These are phyloP conservation scores for Meiosimyza decipiens DNA, from an alignment of 2,888 invertebrate genomes.

Conservation along the genomic window DNA sequence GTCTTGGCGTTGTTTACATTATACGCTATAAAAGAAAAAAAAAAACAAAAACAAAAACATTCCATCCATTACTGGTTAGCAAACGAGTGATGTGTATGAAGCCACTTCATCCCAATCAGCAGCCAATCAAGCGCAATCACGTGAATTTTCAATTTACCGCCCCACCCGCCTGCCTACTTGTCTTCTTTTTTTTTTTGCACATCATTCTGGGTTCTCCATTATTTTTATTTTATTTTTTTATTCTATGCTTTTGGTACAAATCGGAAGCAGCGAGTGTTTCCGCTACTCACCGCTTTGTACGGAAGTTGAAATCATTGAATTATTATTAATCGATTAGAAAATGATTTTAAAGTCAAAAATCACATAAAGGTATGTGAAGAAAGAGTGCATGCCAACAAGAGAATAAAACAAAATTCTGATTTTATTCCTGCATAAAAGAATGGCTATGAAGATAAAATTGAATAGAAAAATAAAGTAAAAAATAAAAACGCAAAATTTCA, in stretches of 20 bases:
- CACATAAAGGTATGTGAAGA: not conserved
- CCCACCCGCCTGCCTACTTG: not conserved
- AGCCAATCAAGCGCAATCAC: slow-evolving; percentile 33
- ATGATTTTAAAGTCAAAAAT: slow-evolving; percentile 25
- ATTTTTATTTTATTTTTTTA: not conserved
- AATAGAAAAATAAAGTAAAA: not conserved
- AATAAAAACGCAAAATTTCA: not conserved
- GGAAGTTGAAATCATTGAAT: slow-evolving; percentile 38
- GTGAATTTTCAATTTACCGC: slow-evolving; percentile 25
- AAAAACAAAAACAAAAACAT: not conserved
- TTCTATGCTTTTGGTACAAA: not conserved
- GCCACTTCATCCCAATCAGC: slow-evolving; percentile 20
- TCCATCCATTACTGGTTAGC: no score
- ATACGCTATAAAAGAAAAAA: no score
- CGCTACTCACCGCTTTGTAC: slow-evolving; percentile 5
- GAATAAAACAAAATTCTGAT: not conserved
- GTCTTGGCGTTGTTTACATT: no score
- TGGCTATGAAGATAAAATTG: no score
- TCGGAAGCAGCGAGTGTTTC: slow-evolving; percentile 3
- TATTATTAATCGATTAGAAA: slow-evolving; percentile 42
- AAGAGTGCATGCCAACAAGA: not conserved
- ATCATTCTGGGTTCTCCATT: not conserved
- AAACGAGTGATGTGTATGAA: no score
- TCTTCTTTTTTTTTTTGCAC: not conserved
- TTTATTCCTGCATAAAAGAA: not conserved